Evolutionary conservation across 2,797 vertebrate genomes (phyloP).

Genomic region (Myiothlypis coronata): DNA sequence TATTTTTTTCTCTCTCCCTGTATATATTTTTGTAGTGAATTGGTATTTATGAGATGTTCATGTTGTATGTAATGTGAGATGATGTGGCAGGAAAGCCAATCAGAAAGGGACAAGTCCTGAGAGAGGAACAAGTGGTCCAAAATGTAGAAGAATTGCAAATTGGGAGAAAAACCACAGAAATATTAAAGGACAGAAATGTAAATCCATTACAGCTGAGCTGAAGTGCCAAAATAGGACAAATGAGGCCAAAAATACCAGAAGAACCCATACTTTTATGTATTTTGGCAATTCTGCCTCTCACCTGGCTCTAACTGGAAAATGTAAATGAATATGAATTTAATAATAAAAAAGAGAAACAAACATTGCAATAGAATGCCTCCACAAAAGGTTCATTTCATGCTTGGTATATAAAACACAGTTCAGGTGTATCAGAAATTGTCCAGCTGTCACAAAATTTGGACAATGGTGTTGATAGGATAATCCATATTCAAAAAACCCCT

Average conservation of each 20-base stretch:
- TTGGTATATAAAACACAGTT: not conserved
- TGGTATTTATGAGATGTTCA: not conserved
- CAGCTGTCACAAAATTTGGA: not conserved
- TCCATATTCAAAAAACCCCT: not conserved
- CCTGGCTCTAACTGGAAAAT: not conserved
- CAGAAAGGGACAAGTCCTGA: not conserved
- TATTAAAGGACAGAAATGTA: slow-evolving; percentile 38
- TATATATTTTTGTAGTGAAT: slow-evolving; percentile 1
- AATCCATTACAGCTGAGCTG: slow-evolving; percentile 10
- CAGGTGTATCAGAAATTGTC: not conserved
- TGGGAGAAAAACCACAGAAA: slow-evolving; percentile 63
- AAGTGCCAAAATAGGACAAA: slow-evolving; percentile 23
- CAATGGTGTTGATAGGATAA: not conserved
- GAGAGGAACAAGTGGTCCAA: not conserved
- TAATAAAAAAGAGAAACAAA: not conserved
- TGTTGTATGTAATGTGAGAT: not conserved
- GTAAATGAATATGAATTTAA: not conserved
- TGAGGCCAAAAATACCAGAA: slow-evolving; percentile 35
- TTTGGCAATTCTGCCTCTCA: slow-evolving; percentile 20
- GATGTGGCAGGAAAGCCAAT: not conserved
- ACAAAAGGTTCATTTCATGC: not conserved
- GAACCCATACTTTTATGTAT: not conserved
- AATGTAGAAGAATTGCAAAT: slow-evolving; percentile 28
- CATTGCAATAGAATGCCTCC: not conserved
- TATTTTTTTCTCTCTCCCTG: too few species aligned